Evolutionary conservation across 2,888 invertebrate genomes (phyloP).

Genomic region (Schrankia costaestrigalis): DNA sequence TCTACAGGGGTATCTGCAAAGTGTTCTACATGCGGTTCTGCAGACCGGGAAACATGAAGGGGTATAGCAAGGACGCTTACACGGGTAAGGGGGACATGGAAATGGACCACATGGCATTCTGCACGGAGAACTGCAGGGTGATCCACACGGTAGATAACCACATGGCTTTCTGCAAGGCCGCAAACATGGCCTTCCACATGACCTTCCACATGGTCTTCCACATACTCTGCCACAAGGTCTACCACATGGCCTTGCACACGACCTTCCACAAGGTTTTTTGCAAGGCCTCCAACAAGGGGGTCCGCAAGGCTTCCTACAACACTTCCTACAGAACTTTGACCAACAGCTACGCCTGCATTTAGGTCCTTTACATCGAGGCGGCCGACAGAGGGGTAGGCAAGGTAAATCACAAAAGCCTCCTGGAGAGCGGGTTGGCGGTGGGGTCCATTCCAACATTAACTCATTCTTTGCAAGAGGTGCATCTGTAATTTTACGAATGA

Average conservation of each 20-base stretch:
- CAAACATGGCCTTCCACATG: too few relatives aligned
- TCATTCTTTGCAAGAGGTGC: conserved; percentile 70
- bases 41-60: background rate
- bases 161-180: too few relatives aligned
- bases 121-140: conserved; percentile 14
- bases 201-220: background rate
- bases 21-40: background rate
- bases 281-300: conserved; percentile 1
- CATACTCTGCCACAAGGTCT: background rate
- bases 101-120: conserved; percentile 5
- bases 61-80: background rate
- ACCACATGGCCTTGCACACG: background rate
- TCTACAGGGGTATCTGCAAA: conserved; percentile 14
- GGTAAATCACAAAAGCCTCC: conserved; percentile 40
- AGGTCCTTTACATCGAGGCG: conserved; percentile 54
- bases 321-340: background rate
- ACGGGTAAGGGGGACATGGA: background rate
- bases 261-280: background rate
- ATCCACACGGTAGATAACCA: too few relatives aligned
- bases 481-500: conserved; percentile 62
- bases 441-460: conserved; percentile 72
- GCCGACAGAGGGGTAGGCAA: conserved; percentile 37
- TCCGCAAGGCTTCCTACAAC: conserved; percentile 2
- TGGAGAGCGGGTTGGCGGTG: conserved; percentile 54
- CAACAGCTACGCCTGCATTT: background rate